Percentiles rank a stretch among this genome's conserved stretches.
These are phyloP conservation scores for Butorides virescens DNA, from an alignment of 2,113 vertebrate species.

Conservation along the genomic window DNA sequence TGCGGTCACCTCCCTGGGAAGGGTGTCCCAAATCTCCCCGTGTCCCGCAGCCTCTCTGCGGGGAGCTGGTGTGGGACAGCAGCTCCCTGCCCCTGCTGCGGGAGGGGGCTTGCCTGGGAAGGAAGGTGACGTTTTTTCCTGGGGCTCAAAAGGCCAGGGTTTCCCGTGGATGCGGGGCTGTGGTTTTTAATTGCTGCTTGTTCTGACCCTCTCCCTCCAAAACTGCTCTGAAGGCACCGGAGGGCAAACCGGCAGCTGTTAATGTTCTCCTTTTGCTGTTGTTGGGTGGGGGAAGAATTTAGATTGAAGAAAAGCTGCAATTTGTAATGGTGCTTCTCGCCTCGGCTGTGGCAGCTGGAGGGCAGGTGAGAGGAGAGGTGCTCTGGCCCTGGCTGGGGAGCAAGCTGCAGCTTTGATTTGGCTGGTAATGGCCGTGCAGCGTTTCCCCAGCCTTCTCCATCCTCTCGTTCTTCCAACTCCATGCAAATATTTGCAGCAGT, in stretches of 20 bases:
- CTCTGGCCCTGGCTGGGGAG: not conserved
- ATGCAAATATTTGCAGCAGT: not conserved
- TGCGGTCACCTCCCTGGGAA: not conserved
- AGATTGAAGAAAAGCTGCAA: not conserved
- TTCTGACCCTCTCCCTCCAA: not conserved
- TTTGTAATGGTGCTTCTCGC: not conserved
- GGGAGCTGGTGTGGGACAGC: not conserved
- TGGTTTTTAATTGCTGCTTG: not conserved
- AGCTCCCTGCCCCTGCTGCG: not conserved
- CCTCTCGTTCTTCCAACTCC: not conserved
- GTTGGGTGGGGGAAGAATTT: not conserved
- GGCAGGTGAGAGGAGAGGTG: not conserved
- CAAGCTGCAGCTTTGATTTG: not conserved
- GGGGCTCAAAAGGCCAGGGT: not conserved
- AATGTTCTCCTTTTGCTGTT: not conserved
- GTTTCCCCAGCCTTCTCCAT: not conserved
- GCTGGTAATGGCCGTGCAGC: not conserved
- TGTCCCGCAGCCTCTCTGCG: not conserved
- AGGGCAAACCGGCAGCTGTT: conserved; percentile 6
- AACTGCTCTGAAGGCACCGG: conserved; percentile 6
- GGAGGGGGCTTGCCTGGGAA: not conserved
- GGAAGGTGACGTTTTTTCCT: not conserved
- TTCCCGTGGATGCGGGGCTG: not conserved
- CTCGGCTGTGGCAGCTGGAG: not conserved
- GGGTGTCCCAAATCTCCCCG: not conserved